Base-by-base conservation (phyloP, 2,888 invertebrate species). In the Oconnorella tubifera region DNA sequence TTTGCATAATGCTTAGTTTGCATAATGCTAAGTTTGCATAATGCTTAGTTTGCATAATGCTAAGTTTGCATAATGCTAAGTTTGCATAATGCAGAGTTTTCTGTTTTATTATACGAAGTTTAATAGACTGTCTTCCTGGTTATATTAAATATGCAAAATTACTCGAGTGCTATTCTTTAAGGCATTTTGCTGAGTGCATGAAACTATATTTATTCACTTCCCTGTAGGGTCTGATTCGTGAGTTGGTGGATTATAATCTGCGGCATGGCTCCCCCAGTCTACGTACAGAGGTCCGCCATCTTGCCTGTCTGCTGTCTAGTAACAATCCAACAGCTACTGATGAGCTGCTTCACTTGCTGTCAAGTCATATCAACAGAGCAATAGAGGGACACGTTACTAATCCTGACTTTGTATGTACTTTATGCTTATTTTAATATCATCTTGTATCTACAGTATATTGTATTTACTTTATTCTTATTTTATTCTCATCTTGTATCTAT, bases 171-270 rank as follows among this genome's bases (percentile, higher is more conserved):
- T n/a, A n/a, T n/a, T n/a, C n/a, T n/a, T n/a, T n/a, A n/a, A n/a
- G n/a, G n/a, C n/a, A n/a, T n/a, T n/a, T n/a, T n/a, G n/a, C n/a
- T n/a, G n/a, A n/a, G n/a, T n/a, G n/a, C n/a, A n/a, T n/a, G n/a
- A n/a, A n/a, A n/a, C n/a, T n/a, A n/a, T n/a, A n/a, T n/a, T n/a
- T 6, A 19, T 14, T 53, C 10, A 23, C 32, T 59, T 59, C 33
- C 31, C 25, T 68, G 4, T 81, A 80, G 79, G 94, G 94, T 0
- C 85, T 96, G 32, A 90, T 96, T 27, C 89, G 90, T 74, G 93
- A 95, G 78, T 84, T 94, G 27, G 90, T 95, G 23, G 90, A 92
- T 77, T 90, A 92, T 80, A 95, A 95, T 85, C 83, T 96, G 75
- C 87, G 92, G 19, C 89, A 90, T 64, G 93, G 93, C 14, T 90